phyloP scores from a whole-genome alignment of 2,888 invertebrate species.

The Pediacus dermestoides region DNA sequence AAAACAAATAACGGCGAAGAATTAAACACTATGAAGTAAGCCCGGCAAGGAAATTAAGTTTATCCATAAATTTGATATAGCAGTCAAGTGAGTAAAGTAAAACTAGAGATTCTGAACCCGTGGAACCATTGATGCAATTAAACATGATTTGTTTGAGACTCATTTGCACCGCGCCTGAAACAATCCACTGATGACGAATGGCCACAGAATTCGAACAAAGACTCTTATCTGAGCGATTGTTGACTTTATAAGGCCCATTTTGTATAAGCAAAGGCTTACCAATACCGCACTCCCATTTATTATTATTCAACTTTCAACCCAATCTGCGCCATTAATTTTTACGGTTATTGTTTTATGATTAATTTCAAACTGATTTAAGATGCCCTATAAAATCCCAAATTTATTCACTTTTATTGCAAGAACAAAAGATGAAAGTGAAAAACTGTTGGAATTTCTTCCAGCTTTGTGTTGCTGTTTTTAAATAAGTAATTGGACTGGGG shows the following conservation, averaged over 20 bases:
- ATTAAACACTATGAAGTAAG: conserved; percentile 48
- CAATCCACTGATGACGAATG: conserved; percentile 48
- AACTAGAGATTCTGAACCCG: conserved; percentile 40
- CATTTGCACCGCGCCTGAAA: conserved; percentile 26
- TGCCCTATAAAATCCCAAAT: too few species aligned
- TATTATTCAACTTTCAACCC: conserved; percentile 37
- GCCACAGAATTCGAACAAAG: conserved; percentile 44
- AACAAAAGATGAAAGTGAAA: too few species aligned
- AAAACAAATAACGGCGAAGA: conserved; percentile 47
- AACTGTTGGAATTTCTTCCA: too few species aligned
- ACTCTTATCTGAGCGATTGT: conserved; percentile 45
- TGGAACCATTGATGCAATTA: conserved; percentile 51
- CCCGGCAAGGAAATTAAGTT: conserved; percentile 51
- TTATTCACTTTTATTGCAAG: too few species aligned
- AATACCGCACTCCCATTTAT: conserved; percentile 24
- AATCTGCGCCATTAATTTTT: conserved; percentile 38
- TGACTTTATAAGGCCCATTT: too few species aligned
- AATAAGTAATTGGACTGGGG: too few species aligned
- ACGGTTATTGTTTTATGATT: conserved; percentile 40
- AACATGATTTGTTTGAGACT: conserved; percentile 50
- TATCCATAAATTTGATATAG: conserved; percentile 53
- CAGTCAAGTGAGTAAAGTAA: conserved; percentile 46
- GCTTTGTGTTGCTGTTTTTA: too few species aligned
- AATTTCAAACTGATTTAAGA: too few species aligned
- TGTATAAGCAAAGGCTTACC: conserved; percentile 20